Base-by-base conservation (phyloP, 2,797 vertebrate genomes). In the Leptodactylus fallax region DNA sequence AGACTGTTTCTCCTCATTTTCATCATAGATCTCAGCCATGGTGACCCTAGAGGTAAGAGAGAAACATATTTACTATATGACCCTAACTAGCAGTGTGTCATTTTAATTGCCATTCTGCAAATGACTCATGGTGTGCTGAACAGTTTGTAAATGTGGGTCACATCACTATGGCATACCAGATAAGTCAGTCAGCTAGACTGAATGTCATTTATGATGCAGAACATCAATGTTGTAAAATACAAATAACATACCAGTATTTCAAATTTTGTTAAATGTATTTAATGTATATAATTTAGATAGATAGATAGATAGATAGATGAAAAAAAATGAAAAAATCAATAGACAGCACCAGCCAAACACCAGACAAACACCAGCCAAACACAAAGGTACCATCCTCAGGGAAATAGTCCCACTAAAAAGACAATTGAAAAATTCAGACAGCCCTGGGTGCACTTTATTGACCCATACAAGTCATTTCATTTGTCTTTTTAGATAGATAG, bases 41-140 rank as follows among this genome's bases (percentile, higher is more conserved):
- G 83, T 16, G 87, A 89, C 51, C 79, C 79, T 6, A 81, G 87
- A 89, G 87, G 87, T 89, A 86, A 86, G 49, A 7, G 3, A 55
- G 13, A 78, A 67, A 56, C 12, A 63, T 56, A 61, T 83, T n/a
- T 78, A 63, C 13, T 65, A 8, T 81, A 51, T 25, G 3, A 0
- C 17, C 1, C 49, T 45, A 25, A 16, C 23, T 55, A 77, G 74
- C 17, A 25, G 12, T 60, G 17, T 11, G 11, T 27, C n/a, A n/a
- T 8, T 47, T 79, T 82, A 51, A 72, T 51, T 14, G 12, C 8
- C 3, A 53, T 86, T 53, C 36, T 8, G 53, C 23, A 10, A 14
- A 21, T 87, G 67, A 71, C n/a, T 72, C 25, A 47, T 11, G 45
- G 7, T 47, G 12, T 76, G 27, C 63, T 71, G 45, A 1, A 79